Conservation (phyloP, 2,797 vertebrate species). For the Crax fasciolata region DNA sequence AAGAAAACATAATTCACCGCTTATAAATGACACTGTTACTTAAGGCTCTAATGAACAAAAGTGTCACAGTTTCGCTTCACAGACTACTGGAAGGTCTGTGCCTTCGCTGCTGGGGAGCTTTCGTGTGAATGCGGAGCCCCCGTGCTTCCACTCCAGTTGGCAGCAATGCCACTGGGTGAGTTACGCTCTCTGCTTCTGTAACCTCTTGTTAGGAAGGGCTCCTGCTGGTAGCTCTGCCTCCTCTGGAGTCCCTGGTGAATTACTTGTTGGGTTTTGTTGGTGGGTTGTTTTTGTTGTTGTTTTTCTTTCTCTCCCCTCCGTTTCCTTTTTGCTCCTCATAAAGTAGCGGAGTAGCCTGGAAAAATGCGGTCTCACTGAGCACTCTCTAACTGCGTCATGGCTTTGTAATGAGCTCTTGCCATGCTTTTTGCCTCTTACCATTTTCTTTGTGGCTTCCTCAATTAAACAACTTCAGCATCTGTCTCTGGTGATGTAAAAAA, state of each 20-base stretch:
- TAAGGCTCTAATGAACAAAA: neutral
- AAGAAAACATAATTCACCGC: neutral
- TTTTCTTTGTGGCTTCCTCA: slow-evolving; percentile 38
- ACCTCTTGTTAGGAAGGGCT: neutral
- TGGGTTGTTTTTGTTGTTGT: neutral
- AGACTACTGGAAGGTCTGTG: neutral
- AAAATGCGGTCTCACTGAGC: neutral
- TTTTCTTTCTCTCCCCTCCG: neutral
- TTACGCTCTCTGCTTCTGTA: neutral
- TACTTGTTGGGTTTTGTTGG: neutral
- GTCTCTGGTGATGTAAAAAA: neutral
- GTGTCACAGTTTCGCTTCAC: neutral
- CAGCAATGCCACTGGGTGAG: neutral
- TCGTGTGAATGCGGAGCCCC: neutral
- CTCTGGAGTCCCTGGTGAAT: neutral
- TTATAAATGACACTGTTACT: neutral
- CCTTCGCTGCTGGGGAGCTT: neutral
- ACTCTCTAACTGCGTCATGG: neutral
- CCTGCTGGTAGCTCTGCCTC: neutral
- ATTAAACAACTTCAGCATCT: neutral
- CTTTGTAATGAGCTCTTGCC: slow-evolving; percentile 1
- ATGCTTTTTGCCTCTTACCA: slow-evolving; percentile 13
- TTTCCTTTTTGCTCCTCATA: neutral
- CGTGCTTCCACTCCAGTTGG: neutral
- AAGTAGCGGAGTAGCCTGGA: neutral